Percentiles rank a stretch among this genome's conserved stretches.
These are phyloP conservation scores for Fukomys damarensis DNA, from an alignment of 2,113 vertebrate genomes.

Conservation along the genomic window DNA sequence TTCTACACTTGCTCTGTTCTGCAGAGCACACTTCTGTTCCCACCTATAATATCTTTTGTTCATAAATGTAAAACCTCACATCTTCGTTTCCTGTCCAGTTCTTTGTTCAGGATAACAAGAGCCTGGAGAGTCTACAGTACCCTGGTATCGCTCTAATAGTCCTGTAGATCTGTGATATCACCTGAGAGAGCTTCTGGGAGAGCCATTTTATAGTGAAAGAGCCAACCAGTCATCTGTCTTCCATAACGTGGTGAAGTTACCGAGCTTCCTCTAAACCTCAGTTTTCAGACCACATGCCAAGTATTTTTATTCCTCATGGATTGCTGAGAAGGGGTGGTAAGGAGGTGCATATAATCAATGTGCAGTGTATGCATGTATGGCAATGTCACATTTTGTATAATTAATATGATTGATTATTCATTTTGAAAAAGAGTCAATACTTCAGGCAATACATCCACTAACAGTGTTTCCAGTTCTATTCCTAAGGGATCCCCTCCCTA, in stretches of 20 bases:
- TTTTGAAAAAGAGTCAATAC: background rate
- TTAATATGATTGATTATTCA: background rate
- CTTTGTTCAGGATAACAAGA: background rate
- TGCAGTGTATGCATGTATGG: background rate
- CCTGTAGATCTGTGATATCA: background rate
- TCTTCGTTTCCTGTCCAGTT: background rate
- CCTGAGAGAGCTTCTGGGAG: background rate
- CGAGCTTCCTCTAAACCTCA: background rate
- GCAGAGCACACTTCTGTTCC: background rate
- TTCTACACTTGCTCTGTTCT: background rate
- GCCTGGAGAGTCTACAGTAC: background rate
- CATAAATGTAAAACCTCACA: background rate
- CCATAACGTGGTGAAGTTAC: background rate
- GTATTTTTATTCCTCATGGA: background rate
- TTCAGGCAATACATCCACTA: too few species aligned
- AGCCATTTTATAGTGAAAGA: background rate
- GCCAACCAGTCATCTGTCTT: background rate
- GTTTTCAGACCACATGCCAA: background rate
- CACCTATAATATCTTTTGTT: background rate
- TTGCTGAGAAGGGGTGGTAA: background rate
- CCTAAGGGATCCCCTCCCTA: background rate
- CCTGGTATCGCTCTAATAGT: background rate
- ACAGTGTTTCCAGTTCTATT: background rate
- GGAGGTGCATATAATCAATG: background rate
- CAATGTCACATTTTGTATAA: background rate